Evolutionary conservation across 1,140 invertebrate genomes (phyloP).

Genomic region (Cydia strobilella): DNA sequence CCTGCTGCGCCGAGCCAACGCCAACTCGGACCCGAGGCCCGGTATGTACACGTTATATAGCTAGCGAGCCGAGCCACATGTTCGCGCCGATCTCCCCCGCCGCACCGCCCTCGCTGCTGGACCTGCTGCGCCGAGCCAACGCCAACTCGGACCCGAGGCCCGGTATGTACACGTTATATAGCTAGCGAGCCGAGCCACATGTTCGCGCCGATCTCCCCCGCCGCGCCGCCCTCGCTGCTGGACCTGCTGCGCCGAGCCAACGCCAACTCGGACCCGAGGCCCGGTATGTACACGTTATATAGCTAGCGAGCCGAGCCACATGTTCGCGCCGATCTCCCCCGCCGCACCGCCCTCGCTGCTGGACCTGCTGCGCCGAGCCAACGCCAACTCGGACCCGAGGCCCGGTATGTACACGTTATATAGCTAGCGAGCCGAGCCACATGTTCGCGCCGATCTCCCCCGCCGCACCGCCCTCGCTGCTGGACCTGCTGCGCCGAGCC

Average conservation of each 20-base stretch:
- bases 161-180: no score
- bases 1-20: slow-evolving; percentile 80
- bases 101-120: slow-evolving; percentile 69
- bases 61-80: slow-evolving; percentile 77
- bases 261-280: slow-evolving; percentile 34
- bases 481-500: slow-evolving; percentile 82
- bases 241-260: slow-evolving; percentile 81
- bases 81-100: slow-evolving; percentile 84
- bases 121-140: slow-evolving; percentile 81
- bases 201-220: slow-evolving; percentile 84
- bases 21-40: slow-evolving; percentile 19
- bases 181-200: slow-evolving; percentile 77
- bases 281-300: no score
- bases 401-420: no score
- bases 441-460: slow-evolving; percentile 84
- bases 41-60: no score
- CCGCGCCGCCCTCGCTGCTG: slow-evolving; percentile 70
- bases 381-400: slow-evolving; percentile 38
- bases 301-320: slow-evolving; percentile 75
- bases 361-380: slow-evolving; percentile 81
- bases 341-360: slow-evolving; percentile 73
- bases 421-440: slow-evolving; percentile 74
- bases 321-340: slow-evolving; percentile 84
- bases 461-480: slow-evolving; percentile 67
- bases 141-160: slow-evolving; percentile 33